phyloP scores from a whole-genome alignment of 1,140 invertebrate genomes.

The Rhynchophorus ferrugineus region DNA sequence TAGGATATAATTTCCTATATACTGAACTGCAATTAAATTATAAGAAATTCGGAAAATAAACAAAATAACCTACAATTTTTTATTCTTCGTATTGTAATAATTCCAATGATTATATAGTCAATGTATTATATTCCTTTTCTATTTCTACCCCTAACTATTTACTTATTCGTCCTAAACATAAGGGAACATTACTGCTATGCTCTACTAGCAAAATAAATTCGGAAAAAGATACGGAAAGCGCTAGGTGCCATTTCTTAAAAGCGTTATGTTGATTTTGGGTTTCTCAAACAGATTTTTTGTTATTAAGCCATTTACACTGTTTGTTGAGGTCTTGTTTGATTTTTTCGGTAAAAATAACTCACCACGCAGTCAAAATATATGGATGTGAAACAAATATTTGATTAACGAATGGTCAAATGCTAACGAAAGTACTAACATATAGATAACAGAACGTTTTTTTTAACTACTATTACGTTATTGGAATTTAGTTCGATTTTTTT shows the following conservation, averaged over 20 bases:
- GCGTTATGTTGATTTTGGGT: conserved; percentile 10
- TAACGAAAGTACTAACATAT: background rate
- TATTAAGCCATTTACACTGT: conserved; percentile 20
- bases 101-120: too few species aligned
- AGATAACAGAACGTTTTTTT: background rate
- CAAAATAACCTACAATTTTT: too few species aligned
- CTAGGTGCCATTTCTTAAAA: conserved; percentile 3
- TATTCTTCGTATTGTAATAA: too few species aligned
- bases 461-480: too few species aligned
- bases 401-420: conserved; percentile 15
- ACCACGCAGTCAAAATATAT: conserved; percentile 15
- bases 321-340: conserved; percentile 11
- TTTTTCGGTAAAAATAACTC: conserved; percentile 15
- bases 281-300: conserved; percentile 15
- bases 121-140: too few species aligned
- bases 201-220: background rate
- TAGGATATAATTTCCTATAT: too few species aligned
- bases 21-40: too few species aligned
- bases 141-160: too few species aligned
- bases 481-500: too few species aligned
- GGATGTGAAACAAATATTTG: conserved; percentile 19
- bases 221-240: conserved; percentile 2
- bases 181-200: too few species aligned
- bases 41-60: too few species aligned
- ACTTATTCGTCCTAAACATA: too few species aligned